phyloP scores from a whole-genome alignment of 2,113 vertebrate species.

The Rana temporaria region DNA sequence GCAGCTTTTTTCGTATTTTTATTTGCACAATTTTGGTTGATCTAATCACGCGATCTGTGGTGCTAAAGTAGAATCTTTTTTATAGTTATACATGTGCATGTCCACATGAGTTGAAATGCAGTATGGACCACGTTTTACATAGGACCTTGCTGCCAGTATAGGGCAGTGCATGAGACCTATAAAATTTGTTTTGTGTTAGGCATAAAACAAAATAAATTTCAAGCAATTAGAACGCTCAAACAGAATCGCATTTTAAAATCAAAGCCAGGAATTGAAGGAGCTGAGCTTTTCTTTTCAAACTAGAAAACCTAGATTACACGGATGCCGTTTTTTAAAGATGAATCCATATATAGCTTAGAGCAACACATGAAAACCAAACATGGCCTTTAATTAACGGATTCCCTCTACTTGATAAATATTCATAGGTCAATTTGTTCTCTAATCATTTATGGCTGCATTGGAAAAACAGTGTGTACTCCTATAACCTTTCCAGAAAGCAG shows the following conservation, averaged over 20 bases:
- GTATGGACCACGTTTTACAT: no score
- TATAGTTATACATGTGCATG: no score
- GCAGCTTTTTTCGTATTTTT: no score
- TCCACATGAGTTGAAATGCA: no score
- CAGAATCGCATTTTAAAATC: not conserved
- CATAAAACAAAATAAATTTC: no score
- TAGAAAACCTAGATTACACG: not conserved
- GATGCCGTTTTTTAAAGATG: slow-evolving; percentile 35
- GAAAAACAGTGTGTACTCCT: slow-evolving; percentile 29
- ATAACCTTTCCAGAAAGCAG: slow-evolving; percentile 48
- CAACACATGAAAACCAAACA: slow-evolving; percentile 53
- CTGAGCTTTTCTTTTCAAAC: not conserved
- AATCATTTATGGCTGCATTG: slow-evolving; percentile 61
- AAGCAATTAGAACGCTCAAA: not conserved
- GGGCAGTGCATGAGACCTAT: no score
- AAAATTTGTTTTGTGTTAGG: no score
- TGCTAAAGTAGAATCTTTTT: no score
- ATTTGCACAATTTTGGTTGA: no score
- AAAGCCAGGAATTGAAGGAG: not conserved
- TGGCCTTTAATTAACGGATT: slow-evolving; percentile 62
- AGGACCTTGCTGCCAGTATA: no score
- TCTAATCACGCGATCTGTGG: no score
- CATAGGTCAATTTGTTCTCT: slow-evolving; percentile 61
- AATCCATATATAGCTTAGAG: slow-evolving; percentile 58
- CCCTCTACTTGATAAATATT: slow-evolving; percentile 63